These are phyloP conservation scores for Numenius arquata DNA, from an alignment of 2,113 vertebrate genomes.

Conservation along the genomic window DNA sequence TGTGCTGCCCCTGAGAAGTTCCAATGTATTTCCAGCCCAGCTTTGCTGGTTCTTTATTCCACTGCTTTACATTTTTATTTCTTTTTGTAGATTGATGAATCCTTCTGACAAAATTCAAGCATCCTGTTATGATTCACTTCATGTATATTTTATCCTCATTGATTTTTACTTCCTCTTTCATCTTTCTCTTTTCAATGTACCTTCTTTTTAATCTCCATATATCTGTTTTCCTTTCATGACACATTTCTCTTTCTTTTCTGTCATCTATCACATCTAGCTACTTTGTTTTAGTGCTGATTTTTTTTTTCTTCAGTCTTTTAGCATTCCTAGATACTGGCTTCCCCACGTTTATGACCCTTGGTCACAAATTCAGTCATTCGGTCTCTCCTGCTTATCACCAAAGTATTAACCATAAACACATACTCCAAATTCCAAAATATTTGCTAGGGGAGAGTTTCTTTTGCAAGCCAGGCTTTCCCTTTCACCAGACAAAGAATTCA, in stretches of 20 bases:
- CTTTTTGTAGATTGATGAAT: neutral
- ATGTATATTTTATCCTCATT: constrained; percentile 21
- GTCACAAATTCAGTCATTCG: neutral
- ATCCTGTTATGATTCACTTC: neutral
- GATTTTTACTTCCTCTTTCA: constrained; percentile 14
- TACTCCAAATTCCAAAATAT: neutral
- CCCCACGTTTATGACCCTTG: rapidly evolving
- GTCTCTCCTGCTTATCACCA: neutral
- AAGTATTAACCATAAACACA: neutral
- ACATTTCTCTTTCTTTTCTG: neutral
- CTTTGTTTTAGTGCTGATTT: neutral
- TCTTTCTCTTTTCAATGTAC: neutral
- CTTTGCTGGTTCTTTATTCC: neutral
- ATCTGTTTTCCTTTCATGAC: neutral
- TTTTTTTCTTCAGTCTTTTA: neutral
- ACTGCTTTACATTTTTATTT: neutral
- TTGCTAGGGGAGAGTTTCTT: neutral
- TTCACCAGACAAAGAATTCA: neutral
- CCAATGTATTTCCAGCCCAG: neutral
- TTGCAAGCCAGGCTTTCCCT: neutral
- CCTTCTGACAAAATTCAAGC: neutral
- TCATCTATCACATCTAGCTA: neutral
- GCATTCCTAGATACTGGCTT: neutral
- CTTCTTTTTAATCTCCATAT: neutral
- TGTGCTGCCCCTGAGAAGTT: neutral